Conservation (phyloP, 2,888 invertebrate genomes). For the Cylindroiulus punctatus region DNA sequence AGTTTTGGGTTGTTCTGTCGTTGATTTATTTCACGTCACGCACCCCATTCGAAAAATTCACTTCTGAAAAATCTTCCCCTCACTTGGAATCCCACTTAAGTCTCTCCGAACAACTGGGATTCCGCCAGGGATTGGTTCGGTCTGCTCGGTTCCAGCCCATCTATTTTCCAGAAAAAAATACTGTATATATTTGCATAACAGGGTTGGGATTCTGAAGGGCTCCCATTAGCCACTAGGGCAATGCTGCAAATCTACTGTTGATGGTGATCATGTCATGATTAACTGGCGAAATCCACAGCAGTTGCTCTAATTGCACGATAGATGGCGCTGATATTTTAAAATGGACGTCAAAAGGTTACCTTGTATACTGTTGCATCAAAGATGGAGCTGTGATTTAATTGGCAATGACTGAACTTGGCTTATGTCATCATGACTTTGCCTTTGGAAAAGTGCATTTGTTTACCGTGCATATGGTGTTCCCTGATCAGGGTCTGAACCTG, state of each 20-base stretch:
- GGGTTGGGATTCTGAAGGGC: no score
- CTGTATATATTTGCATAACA: no score
- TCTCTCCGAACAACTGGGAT: conserved; percentile 10
- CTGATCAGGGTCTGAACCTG: not conserved
- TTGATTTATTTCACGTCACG: conserved; percentile 23
- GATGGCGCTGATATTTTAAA: not conserved
- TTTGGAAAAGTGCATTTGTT: no score
- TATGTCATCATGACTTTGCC: no score
- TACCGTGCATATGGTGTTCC: not conserved
- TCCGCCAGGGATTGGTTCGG: not conserved
- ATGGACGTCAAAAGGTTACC: no score
- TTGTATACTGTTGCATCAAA: no score
- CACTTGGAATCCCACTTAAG: not conserved
- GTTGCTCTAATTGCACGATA: not conserved
- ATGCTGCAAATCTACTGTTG: no score
- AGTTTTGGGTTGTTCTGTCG: not conserved
- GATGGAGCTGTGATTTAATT: no score
- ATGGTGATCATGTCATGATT: no score
- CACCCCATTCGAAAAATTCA: not conserved
- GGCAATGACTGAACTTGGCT: no score
- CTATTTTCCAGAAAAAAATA: no score
- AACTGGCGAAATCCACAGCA: not conserved
- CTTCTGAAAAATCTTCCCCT: conserved; percentile 19
- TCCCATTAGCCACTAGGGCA: no score
- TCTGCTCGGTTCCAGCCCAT: not conserved